Base-by-base conservation (phyloP, 64 coral and sea anemone genomes). In the Astreopora myriophthalma region DNA sequence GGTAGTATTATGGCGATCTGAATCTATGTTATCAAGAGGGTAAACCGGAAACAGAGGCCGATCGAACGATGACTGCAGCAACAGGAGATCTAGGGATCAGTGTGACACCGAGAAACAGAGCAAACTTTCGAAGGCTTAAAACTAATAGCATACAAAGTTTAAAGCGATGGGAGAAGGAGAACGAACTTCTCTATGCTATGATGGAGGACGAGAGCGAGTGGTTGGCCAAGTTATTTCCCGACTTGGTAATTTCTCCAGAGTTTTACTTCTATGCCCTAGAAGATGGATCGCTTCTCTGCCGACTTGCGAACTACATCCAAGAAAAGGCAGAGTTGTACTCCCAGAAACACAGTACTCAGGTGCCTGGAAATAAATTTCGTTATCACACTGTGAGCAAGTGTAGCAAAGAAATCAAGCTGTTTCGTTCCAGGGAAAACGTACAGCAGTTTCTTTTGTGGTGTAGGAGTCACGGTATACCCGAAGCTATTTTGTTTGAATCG, bases 401-500 rank as follows among this genome's bases (percentile, higher is more conserved):
- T 13, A 65, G 70, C 33, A 87, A 63, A 55, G 92, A 98, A 73
- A 94, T 93, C 22, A 91, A 94, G 60, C 85, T 98, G 19, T 98
- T 98, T n/a, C 84, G 81, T 7, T 98, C 92, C 39, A 84, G 96
- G n/a, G 96, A 98, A 77, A 98, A 98, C 92, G 96, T 98, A 12
- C 92, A 98, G 76, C 80, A 92, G 58, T 98, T 98, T 94, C 92
- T 98, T 8, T 70, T 92, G 5, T 98, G 96, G 96, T 98, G 96
- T 67, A 80, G 96, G 23, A 90, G 83, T 28, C 96, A 98, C 33
- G 91, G 76, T 37, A 85, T 98, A 71, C 91, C 96, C 49, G 96
- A 98, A 75, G 96, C 96, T 5, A 94, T 98, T 13, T 87, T 98
- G 74, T 98, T 98, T 34, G 96, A 98, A 60, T 98, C 96, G 29